These are phyloP conservation scores for Castor canadensis DNA, from an alignment of 2,113 vertebrate genomes.

Conservation along the genomic window DNA sequence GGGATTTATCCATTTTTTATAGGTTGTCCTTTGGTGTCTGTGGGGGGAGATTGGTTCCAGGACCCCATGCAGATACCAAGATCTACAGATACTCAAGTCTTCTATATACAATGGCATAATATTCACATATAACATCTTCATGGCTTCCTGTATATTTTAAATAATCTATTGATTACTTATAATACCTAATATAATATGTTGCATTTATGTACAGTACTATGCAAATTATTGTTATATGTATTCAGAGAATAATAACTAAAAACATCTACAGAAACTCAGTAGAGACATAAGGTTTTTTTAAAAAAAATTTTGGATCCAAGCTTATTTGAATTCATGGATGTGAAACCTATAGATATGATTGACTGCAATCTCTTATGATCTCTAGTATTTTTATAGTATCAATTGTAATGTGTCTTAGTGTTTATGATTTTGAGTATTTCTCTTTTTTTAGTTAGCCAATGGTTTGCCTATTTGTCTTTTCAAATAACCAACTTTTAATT, in stretches of 20 bases:
- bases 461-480: not conserved
- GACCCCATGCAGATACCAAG: not conserved
- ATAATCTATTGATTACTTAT: not conserved
- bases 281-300: not conserved
- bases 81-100: not conserved
- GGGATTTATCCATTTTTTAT: not conserved
- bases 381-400: not conserved
- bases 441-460: not conserved
- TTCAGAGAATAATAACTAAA: not conserved
- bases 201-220: not conserved
- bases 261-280: not conserved
- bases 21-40: not conserved
- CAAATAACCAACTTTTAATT: not conserved
- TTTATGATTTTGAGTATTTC: not conserved
- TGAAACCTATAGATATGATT: not conserved
- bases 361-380: not conserved
- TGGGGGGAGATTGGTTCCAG: not conserved
- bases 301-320: not conserved
- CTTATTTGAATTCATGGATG: not conserved
- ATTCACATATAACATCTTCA: not conserved
- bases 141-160: not conserved
- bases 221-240: not conserved
- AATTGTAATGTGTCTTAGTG: not conserved
- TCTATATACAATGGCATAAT: not conserved
- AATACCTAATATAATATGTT: not conserved